Conservation (phyloP, 2,113 vertebrate species). For the Excalfactoria chinensis region DNA sequence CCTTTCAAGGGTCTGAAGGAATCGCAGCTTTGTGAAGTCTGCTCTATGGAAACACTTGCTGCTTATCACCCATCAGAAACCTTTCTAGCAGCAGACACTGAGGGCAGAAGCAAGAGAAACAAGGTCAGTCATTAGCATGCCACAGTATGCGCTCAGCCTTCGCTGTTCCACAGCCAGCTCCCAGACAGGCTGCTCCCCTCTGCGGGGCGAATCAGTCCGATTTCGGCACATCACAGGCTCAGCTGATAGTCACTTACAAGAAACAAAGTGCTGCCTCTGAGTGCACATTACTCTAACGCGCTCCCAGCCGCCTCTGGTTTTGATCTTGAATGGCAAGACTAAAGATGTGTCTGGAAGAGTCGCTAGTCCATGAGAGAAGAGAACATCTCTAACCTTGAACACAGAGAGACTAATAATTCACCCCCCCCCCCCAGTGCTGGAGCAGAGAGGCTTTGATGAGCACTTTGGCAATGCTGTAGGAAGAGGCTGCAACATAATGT, state of each 20-base stretch:
- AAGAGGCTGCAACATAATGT: slow-evolving; percentile 51
- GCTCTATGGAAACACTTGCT: neutral
- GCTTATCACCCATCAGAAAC: neutral
- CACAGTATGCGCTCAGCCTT: neutral
- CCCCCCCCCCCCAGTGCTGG: neutral
- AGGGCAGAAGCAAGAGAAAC: neutral
- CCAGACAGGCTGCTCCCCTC: neutral
- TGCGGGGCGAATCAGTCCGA: neutral
- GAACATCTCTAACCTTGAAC: slow-evolving; percentile 47
- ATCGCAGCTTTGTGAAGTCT: neutral
- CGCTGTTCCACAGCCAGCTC: neutral
- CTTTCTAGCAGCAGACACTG: neutral
- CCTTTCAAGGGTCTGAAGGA: neutral
- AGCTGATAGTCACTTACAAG: neutral
- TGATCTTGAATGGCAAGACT: slow-evolving; percentile 19
- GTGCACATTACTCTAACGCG: neutral
- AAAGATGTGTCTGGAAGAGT: slow-evolving; percentile 15
- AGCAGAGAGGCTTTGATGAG: slow-evolving; percentile 46
- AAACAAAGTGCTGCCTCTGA: neutral
- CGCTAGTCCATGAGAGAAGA: neutral
- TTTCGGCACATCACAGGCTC: neutral
- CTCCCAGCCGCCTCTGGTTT: neutral
- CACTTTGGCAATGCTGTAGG: slow-evolving; percentile 18
- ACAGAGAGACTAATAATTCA: slow-evolving; percentile 26
- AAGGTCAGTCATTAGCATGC: neutral